These are phyloP conservation scores for Crypturellus undulatus DNA, from an alignment of 2,113 vertebrate genomes.

Conservation along the genomic window DNA sequence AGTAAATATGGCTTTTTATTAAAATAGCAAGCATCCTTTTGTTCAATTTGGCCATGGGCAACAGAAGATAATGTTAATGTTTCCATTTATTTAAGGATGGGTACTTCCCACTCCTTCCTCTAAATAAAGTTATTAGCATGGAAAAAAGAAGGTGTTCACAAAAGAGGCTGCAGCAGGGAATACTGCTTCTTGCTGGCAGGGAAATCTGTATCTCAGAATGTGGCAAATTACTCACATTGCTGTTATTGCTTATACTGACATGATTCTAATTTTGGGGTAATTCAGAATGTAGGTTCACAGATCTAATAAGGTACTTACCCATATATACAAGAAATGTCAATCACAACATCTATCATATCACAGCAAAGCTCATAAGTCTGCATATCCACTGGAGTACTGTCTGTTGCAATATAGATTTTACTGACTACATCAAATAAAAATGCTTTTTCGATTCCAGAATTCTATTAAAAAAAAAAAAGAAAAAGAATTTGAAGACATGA, in stretches of 20 bases:
- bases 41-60: not conserved
- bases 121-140: not conserved
- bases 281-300: not conserved
- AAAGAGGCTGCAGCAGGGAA: not conserved
- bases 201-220: not conserved
- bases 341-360: conserved; percentile 91
- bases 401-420: conserved; percentile 89
- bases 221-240: not conserved
- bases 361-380: conserved; percentile 89
- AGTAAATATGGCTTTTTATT: not conserved
- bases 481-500: not conserved
- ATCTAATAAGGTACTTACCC: conserved; percentile 79
- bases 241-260: not conserved
- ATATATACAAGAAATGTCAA: conserved; percentile 91
- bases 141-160: not conserved
- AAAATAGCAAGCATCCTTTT: not conserved
- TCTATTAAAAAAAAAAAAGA: conserved; percentile 74
- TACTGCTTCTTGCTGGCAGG: not conserved
- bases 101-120: not conserved
- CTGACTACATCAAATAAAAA: conserved; percentile 92
- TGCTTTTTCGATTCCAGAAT: conserved; percentile 91
- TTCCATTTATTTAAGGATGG: not conserved
- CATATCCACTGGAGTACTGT: conserved; percentile 90
- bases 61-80: not conserved
- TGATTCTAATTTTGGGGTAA: not conserved